These are phyloP conservation scores for Mesitornis unicolor DNA, from an alignment of 2,113 vertebrate species.

Conservation along the genomic window DNA sequence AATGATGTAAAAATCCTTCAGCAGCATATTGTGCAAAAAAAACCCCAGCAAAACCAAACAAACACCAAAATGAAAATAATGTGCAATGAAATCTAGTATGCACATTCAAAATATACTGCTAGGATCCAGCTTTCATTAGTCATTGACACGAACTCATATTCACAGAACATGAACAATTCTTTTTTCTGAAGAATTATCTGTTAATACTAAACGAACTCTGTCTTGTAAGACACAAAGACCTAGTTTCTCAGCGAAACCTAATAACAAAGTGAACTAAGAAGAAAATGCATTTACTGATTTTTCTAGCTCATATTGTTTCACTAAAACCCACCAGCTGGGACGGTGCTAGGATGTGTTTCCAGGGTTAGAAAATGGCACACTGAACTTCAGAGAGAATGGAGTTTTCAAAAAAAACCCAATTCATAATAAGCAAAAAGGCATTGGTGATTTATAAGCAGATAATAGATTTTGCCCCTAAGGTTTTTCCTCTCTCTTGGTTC, in stretches of 20 bases:
- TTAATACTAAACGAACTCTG: neutral
- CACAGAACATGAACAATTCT: neutral
- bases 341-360: neutral
- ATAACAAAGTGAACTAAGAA: neutral
- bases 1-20: neutral
- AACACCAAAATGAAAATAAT: neutral
- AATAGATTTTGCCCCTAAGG: neutral
- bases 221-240: neutral
- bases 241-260: neutral
- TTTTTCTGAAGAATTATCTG: neutral
- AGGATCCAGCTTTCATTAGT: neutral
- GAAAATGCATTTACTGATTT: neutral
- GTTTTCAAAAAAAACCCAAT: neutral
- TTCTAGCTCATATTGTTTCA: neutral
- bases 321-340: neutral
- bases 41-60: neutral
- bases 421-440: neutral
- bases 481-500: neutral
- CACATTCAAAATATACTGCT: neutral
- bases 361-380: neutral
- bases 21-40: neutral
- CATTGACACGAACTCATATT: neutral
- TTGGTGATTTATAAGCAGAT: neutral
- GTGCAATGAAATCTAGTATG: neutral
- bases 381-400: neutral